Base-by-base conservation (phyloP, 30 jellyfish, hydroid and myxozoan species). In the Catostylus mosaicus region DNA sequence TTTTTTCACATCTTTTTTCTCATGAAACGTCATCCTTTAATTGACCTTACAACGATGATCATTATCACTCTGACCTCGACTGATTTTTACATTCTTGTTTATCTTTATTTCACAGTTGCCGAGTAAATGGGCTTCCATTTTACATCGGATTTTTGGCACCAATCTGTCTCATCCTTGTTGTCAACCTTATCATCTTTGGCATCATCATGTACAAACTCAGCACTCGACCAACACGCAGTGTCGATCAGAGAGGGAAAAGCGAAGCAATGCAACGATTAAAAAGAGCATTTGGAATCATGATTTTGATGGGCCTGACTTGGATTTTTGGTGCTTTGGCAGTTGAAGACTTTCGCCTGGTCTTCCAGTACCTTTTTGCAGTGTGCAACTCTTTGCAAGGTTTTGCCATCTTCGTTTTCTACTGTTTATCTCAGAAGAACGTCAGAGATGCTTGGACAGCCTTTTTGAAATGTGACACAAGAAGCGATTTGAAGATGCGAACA, bases 271-370 rank as follows among this genome's bases (percentile, higher is more conserved):
- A 77, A 29, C 85, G 99, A 1, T 52, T 94, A 51, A 88, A 70
- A 30, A 96, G 99, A 29, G 99, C 99, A 10, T 94, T 94, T 83
- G 99, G 99, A 30, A 94, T 94, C 64, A 78, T 94, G 96, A 94
- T 94, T 30, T 77, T 94, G 76, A 88, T 94, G 96, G 99, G 99
- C 69, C 75, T 94, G 31, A 88, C 99, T 0, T 94, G 99, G 99
- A 79, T 83, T 33, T 84, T 94, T 68, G 99, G 99, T 3, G 97
- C 96, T 3, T 43, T 90, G 14, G 97, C 97, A 27, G 78, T 90
- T 37, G 88, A 86, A 12, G 88, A 88, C 34, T 95, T 87, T 27
- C 93, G 99, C 61, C 83, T 94, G 56, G 96, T 89, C 14, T 88
- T 94, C 67, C 93, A 82, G 73, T 94, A 94, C 73, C 19, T 89